These are phyloP conservation scores for Melangyna quadrimaculata DNA, from an alignment of 2,888 invertebrate species.

Conservation along the genomic window DNA sequence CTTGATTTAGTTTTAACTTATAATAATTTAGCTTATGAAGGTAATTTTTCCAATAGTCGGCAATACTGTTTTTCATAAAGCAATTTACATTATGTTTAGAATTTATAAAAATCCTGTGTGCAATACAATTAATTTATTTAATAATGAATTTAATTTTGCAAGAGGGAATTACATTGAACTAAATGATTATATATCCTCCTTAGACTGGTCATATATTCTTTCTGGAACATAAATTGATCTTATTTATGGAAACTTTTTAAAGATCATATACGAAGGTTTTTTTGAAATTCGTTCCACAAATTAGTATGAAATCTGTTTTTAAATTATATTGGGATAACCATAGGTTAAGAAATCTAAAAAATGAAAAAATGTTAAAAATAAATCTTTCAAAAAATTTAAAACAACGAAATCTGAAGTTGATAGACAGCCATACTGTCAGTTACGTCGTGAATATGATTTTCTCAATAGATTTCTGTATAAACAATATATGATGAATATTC, in stretches of 20 bases:
- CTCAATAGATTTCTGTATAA: neutral
- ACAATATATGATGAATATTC: neutral
- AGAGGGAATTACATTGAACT: too few species aligned
- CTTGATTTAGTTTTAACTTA: too few species aligned
- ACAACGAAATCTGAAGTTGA: neutral
- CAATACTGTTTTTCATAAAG: neutral
- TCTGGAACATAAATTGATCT: too few species aligned
- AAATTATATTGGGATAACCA: neutral
- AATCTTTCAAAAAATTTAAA: neutral
- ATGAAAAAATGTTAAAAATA: neutral
- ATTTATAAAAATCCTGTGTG: neutral
- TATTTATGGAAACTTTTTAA: neutral
- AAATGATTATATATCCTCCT: too few species aligned
- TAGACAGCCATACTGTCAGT: neutral
- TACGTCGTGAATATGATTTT: neutral
- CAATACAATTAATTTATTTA: neutral
- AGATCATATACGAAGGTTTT: neutral
- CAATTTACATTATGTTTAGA: neutral
- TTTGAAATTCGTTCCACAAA: neutral
- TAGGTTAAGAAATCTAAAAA: neutral
- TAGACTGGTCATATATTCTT: too few species aligned
- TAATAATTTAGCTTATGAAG: too few species aligned
- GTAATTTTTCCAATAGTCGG: neutral
- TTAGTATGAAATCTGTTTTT: neutral
- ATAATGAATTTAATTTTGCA: neutral